These are phyloP conservation scores for Mantis religiosa DNA, from an alignment of 2,888 invertebrate species.

Conservation along the genomic window DNA sequence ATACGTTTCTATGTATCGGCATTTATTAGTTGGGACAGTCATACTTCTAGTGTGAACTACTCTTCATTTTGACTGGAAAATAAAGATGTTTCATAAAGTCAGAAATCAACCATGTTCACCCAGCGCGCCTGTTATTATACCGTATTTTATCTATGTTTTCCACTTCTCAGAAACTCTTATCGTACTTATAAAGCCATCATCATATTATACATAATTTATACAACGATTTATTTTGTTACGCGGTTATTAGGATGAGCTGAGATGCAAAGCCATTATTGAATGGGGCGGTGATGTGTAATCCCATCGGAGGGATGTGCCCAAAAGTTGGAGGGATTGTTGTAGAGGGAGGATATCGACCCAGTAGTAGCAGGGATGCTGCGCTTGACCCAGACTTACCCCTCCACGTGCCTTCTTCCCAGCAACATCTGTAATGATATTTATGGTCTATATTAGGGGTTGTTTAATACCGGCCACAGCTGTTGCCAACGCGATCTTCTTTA, in stretches of 20 bases:
- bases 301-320: not conserved
- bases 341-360: not conserved
- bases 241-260: not conserved
- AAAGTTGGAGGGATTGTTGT: not conserved
- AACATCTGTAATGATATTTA: not conserved
- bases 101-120: too few species aligned
- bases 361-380: not conserved
- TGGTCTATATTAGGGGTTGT: not conserved
- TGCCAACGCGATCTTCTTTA: not conserved
- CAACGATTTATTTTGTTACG: too few species aligned
- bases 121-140: too few species aligned
- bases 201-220: too few species aligned
- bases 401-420: not conserved
- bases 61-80: too few species aligned
- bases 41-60: too few species aligned
- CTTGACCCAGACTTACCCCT: not conserved
- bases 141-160: too few species aligned
- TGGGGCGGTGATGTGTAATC: not conserved
- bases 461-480: not conserved
- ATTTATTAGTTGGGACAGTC: too few species aligned
- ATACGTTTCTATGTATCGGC: too few species aligned
- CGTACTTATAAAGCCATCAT: too few species aligned
- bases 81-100: too few species aligned
- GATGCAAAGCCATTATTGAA: not conserved
- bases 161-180: too few species aligned